Evolutionary conservation across 2,888 invertebrate species (phyloP), one percentile per base, ranked within the genome.

Genomic region (Allophyes oxyacanthae): DNA sequence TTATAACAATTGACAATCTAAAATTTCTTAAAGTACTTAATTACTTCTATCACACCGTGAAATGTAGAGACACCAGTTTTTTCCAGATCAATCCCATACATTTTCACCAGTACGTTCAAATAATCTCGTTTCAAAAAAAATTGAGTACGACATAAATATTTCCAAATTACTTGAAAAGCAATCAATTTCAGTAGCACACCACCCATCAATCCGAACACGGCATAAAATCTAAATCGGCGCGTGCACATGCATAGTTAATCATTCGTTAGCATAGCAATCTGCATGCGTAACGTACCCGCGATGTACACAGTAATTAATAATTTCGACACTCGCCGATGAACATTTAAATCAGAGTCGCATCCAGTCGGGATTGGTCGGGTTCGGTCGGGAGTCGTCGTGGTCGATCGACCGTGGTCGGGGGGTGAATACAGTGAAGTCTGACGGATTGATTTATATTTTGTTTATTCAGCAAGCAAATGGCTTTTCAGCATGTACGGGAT

Each of bases 181-280:
- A 74, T 74, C 60, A 73, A 70, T 63, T 70, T 62, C 45, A 62
- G 45, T 56, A 70, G 50, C 53, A 45, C 65, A 59, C 57, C 15
- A 70, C 52, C 62, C 66, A 77, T 73, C 75, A 70, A 65, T 74
- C 67, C 60, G 45, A 68, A 77, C 75, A 69, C 60, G 75, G 72
- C 72, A 78, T 66, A 76, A 79, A 79, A 77, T 80, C 81, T 77
- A 82, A 81, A 75, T 78, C 82, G 77, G 75, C 77, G 75, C 78
- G 79, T 82, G 82, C 81, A 77, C 82, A 87, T 92, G 84, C 87
- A 92, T 93, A 89, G 88, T 93, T 91, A 86, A 93, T 91, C 88
- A 90, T 90, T 91, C 88, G 90, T 91, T 88, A 87, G 89, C 91
- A 85, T 88, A 84, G 89, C 94, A 93, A 94, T 93, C 93, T 92